These are phyloP conservation scores for Bubo blakistoni DNA, from an alignment of 2,113 vertebrate species.

Conservation along the genomic window DNA sequence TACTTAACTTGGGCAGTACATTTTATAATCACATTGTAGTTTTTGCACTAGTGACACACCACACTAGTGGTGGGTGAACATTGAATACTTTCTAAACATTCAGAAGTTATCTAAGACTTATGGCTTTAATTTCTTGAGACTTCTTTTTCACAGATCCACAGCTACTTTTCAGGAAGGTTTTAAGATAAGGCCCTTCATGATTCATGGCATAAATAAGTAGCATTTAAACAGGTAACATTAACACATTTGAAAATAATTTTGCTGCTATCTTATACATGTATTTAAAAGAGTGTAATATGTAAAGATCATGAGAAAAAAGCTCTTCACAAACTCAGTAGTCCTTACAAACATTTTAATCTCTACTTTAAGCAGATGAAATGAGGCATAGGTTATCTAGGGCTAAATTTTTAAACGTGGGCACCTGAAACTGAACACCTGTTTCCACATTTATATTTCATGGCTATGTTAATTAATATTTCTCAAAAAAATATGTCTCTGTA, in stretches of 20 bases:
- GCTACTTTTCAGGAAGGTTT: background rate
- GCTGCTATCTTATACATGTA: background rate
- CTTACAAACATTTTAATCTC: background rate
- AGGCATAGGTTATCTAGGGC: background rate
- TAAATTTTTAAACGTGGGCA: background rate
- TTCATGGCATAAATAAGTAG: background rate
- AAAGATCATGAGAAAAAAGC: background rate
- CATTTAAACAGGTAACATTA: background rate
- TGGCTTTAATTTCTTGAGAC: background rate
- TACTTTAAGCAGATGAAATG: background rate
- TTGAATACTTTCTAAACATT: background rate
- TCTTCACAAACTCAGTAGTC: background rate
- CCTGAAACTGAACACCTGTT: background rate
- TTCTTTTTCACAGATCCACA: background rate
- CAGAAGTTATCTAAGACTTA: background rate
- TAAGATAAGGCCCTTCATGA: background rate
- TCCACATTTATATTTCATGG: background rate
- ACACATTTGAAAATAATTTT: background rate
- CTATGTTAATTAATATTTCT: background rate
- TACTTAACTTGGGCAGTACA: background rate
- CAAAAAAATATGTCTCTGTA: background rate
- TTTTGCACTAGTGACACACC: background rate
- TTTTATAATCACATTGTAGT: background rate
- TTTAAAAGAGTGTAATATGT: background rate
- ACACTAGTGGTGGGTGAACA: background rate